phyloP scores from a whole-genome alignment of 1,140 invertebrate species.

The Oryctes rhinoceros region DNA sequence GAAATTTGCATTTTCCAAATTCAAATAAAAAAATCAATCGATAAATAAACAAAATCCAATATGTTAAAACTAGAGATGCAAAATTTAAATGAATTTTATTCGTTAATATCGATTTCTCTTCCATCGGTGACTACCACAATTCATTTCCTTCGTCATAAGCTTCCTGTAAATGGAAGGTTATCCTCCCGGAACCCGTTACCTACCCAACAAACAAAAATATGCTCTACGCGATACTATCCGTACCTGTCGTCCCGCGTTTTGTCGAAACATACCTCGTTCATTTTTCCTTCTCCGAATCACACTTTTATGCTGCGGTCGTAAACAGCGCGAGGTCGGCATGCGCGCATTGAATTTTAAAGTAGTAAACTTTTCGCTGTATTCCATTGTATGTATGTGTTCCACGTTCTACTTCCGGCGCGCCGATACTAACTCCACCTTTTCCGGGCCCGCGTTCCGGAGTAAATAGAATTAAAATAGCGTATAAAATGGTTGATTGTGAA shows the following conservation, averaged over 20 bases:
- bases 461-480: slow-evolving; percentile 11
- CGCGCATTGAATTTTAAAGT: background rate
- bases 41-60: no score
- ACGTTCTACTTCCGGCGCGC: background rate
- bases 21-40: no score
- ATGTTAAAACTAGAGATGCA: no score
- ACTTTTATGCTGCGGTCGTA: background rate
- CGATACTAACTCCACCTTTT: background rate
- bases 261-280: background rate
- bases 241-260: background rate
- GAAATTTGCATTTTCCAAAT: no score
- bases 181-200: no score
- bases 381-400: background rate
- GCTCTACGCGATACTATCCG: no score
- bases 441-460: background rate
- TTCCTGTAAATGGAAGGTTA: no score
- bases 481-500: background rate
- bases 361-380: background rate
- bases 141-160: no score
- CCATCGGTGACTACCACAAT: no score
- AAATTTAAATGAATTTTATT: no score
- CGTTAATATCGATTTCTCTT: no score
- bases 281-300: background rate
- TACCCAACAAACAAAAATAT: no score
- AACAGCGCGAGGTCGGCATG: background rate